Conservation (phyloP, 2,888 invertebrate species). For the Nasonovia ribisnigri region DNA sequence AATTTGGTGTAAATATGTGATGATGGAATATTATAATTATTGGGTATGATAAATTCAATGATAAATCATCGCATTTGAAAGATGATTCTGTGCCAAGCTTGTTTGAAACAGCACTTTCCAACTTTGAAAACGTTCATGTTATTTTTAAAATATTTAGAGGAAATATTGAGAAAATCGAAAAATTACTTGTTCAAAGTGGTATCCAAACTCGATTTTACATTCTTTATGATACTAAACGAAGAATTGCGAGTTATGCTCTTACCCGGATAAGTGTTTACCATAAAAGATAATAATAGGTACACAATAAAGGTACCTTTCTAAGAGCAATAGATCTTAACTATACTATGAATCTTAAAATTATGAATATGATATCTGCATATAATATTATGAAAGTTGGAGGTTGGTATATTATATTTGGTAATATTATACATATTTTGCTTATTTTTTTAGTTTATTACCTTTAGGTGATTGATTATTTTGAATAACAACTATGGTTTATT, state of each 20-base stretch:
- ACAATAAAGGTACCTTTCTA: not conserved
- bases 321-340: not conserved
- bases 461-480: not conserved
- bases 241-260: not conserved
- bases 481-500: not conserved
- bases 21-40: not conserved
- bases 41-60: not conserved
- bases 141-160: not conserved
- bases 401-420: too few species aligned
- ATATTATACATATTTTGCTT: not conserved
- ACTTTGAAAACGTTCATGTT: not conserved
- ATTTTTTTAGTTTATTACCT: not conserved
- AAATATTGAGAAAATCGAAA: slow-evolving; percentile 17
- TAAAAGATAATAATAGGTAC: slow-evolving; percentile 9
- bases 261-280: slow-evolving; percentile 9
- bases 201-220: not conserved
- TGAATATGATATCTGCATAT: not conserved
- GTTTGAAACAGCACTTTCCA: not conserved
- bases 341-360: not conserved
- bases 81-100: not conserved
- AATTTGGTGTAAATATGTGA: not conserved
- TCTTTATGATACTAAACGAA: not conserved
- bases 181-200: not conserved
- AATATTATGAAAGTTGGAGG: not conserved
- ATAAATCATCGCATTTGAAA: not conserved